Base-by-base conservation (phyloP, 1,140 invertebrate genomes). In the Mya arenaria region DNA sequence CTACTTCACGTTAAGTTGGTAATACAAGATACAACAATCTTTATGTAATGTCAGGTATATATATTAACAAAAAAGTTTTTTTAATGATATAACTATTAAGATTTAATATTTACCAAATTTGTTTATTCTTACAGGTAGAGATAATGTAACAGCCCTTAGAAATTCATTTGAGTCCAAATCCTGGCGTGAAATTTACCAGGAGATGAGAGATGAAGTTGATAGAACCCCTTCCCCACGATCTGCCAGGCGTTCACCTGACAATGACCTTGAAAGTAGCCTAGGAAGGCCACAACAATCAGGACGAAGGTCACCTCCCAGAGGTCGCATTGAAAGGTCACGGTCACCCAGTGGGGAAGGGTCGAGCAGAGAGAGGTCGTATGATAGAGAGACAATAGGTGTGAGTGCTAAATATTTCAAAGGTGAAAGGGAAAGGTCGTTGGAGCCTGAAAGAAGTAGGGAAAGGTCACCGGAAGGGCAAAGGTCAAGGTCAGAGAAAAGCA, bases 401-500 rank as follows among this genome's bases (percentile, higher is more conserved):
- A 72, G 41, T 52, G 32, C n/a, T 1, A 56, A 28, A 32, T 17
- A 56, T 30, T 52, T 55, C 13, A 72, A 72, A 30, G 58, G 37
- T 25, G 73, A 75, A 30, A n/a, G 73, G 13, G 73, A 75, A 28
- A 75, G 58, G 60, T 75, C 73, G 41, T 37, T 63, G 1, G 17
- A 58, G 23, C 41, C 32, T 32, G 36, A 60, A 23, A 23, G 4
- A 13, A 19, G 19, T 10, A 68, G 62, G 30, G 15, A 48, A 34
- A 48, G 48, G 55, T 80, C 77, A 37, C 77, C 77, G 41, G 77
- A 80, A 25, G 66, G 48, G 10, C 41, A 62, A 71, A 65, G 36
- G 39, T 80, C 77, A 80, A 80, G 77, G 66, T 80, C 77, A 78
- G n/a, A n/a, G n/a, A n/a, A n/a, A n/a, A n/a, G n/a, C n/a, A n/a